phyloP scores from a whole-genome alignment of 2,113 vertebrate species.

The Pelvicachromis taeniatus region DNA sequence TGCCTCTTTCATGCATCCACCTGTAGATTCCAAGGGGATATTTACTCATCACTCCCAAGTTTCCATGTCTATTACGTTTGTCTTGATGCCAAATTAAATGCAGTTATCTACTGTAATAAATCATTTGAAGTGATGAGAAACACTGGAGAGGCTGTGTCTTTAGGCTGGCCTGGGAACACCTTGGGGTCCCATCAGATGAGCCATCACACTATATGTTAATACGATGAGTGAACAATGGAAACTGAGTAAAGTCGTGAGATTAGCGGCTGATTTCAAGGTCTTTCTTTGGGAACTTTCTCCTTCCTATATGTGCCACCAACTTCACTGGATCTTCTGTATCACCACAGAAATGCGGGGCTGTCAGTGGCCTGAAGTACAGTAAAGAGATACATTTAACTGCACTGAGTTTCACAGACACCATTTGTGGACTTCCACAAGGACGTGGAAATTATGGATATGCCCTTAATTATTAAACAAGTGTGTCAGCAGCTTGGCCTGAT shows the following conservation, averaged over 20 bases:
- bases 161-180: neutral
- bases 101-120: neutral
- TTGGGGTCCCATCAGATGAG: too few species aligned
- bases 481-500: conserved; percentile 75
- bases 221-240: neutral
- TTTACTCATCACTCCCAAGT: neutral
- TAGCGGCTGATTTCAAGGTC: neutral
- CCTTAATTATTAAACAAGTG: conserved; percentile 80
- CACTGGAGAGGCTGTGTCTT: neutral
- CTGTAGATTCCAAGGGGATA: neutral
- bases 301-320: neutral
- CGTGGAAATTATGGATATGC: conserved; percentile 67
- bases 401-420: conserved; percentile 61
- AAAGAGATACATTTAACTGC: conserved; percentile 59
- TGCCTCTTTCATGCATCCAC: neutral
- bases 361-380: conserved; percentile 28
- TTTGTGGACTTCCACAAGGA: conserved; percentile 72
- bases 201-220: neutral
- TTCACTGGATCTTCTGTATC: neutral
- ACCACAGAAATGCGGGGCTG: conserved; percentile 2
- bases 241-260: neutral
- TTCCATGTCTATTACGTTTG: neutral
- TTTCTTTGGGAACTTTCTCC: neutral
- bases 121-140: neutral
- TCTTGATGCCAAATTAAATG: neutral